A percentile compares a stretch with the other conserved stretches of the same genome.
These are phyloP conservation scores for Gavialis gangeticus DNA, from an alignment of 2,113 vertebrate species.

Conservation along the genomic window DNA sequence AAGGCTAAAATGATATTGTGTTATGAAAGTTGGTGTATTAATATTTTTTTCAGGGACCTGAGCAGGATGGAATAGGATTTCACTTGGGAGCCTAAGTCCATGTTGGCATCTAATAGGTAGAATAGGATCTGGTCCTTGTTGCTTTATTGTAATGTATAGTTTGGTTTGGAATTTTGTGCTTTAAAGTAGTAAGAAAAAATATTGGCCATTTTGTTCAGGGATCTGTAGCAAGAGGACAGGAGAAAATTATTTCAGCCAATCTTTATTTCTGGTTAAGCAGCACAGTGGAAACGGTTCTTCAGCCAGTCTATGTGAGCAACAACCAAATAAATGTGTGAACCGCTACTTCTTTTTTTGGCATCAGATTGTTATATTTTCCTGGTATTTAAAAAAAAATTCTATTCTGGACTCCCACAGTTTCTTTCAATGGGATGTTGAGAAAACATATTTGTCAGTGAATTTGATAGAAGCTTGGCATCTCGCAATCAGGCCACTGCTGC, in stretches of 20 bases:
- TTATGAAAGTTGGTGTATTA: too few species aligned
- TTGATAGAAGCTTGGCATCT: not conserved
- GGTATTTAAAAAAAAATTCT: not conserved
- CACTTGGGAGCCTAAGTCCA: too few species aligned
- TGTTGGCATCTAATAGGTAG: too few species aligned
- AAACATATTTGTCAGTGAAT: not conserved
- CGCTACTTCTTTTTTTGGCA: conserved; percentile 25
- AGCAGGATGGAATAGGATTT: too few species aligned
- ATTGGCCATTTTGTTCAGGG: not conserved
- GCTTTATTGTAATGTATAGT: too few species aligned
- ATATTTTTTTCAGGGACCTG: too few species aligned
- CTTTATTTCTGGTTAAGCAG: conserved; percentile 20
- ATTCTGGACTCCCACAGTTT: not conserved
- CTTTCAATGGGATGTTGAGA: not conserved
- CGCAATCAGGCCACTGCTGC: not conserved
- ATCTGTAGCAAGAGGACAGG: not conserved
- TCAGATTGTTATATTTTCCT: not conserved
- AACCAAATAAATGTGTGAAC: fast-evolving
- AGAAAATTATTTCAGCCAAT: not conserved
- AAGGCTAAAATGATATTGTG: too few species aligned
- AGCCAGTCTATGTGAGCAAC: not conserved
- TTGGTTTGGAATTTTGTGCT: too few species aligned
- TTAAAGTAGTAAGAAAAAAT: too few species aligned
- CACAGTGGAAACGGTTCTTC: not conserved
- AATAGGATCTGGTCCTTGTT: too few species aligned